phyloP scores from a whole-genome alignment of 2,888 invertebrate genomes.

The Clusia tigrina region DNA sequence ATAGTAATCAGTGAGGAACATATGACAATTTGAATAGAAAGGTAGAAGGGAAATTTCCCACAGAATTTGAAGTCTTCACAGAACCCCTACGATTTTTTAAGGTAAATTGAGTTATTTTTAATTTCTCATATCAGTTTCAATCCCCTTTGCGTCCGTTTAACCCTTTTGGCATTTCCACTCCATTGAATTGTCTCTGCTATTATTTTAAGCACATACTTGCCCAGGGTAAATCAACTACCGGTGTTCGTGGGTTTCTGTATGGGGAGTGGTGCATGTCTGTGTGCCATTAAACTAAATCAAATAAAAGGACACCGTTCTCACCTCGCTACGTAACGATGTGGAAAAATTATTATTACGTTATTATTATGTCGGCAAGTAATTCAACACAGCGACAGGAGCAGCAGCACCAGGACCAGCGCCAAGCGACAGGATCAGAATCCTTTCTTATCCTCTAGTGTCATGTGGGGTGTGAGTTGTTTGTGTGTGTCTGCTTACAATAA shows the following conservation, averaged over 20 bases:
- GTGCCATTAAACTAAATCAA: slow-evolving; percentile 7
- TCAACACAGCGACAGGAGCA: slow-evolving; percentile 26
- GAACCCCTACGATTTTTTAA: too few species aligned
- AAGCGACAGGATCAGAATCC: not conserved
- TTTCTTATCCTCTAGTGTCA: not conserved
- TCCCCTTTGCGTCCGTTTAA: not conserved
- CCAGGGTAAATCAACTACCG: not conserved
- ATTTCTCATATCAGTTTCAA: not conserved
- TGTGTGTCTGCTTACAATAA: slow-evolving; percentile 7
- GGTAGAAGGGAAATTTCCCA: too few species aligned
- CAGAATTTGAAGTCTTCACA: too few species aligned
- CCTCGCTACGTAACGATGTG: slow-evolving; percentile 48
- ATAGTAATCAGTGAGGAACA: too few species aligned
- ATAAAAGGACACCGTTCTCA: slow-evolving; percentile 4
- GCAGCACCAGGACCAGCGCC: not conserved
- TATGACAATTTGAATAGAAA: too few species aligned
- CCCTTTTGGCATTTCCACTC: slow-evolving; percentile 11
- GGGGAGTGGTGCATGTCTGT: not conserved
- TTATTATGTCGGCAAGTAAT: slow-evolving; percentile 53
- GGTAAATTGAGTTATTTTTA: not conserved
- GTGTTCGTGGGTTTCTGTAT: not conserved
- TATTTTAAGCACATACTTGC: not conserved
- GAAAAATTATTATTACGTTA: slow-evolving; percentile 58
- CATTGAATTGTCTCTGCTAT: slow-evolving; percentile 1
- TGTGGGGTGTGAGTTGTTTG: not conserved